Evolutionary conservation across 2,888 invertebrate species (phyloP).

Genomic region (Hesperia comma): DNA sequence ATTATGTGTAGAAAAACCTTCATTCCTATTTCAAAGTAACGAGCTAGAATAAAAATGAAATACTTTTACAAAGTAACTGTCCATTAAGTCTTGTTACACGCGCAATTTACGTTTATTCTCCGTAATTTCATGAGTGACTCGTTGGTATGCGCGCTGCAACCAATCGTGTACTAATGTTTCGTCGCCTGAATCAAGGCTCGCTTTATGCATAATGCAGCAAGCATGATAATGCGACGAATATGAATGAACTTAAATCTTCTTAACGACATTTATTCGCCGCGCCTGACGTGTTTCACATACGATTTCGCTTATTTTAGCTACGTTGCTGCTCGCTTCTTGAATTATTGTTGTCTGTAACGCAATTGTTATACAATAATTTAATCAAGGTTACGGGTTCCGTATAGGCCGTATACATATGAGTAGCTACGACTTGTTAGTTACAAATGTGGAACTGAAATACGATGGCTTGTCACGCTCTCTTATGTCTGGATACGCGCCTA

Average conservation of each 20-base stretch:
- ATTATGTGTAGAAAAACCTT: not conserved
- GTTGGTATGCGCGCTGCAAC: slow-evolving; percentile 63
- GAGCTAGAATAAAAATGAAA: not conserved
- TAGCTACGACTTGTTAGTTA: too few relatives aligned
- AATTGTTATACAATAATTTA: too few relatives aligned
- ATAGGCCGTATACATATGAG: too few relatives aligned
- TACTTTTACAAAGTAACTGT: slow-evolving; percentile 8
- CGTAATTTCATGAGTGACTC: slow-evolving; percentile 16
- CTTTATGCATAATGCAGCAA: slow-evolving; percentile 69
- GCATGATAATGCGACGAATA: slow-evolving; percentile 59
- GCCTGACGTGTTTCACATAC: slow-evolving; percentile 30
- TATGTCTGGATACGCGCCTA: too few relatives aligned
- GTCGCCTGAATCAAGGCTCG: slow-evolving; percentile 63
- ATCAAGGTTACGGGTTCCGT: too few relatives aligned
- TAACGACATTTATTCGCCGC: slow-evolving; percentile 37
- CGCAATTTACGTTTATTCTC: slow-evolving; percentile 26
- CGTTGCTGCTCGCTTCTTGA: slow-evolving; percentile 19
- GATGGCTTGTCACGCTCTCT: too few relatives aligned
- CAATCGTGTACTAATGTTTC: slow-evolving; percentile 70
- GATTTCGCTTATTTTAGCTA: slow-evolving; percentile 24
- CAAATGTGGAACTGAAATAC: too few relatives aligned
- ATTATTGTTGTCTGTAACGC: too few relatives aligned
- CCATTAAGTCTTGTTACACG: slow-evolving; percentile 18
- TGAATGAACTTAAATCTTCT: slow-evolving; percentile 51
- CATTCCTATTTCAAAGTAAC: not conserved